Percentiles rank a stretch among this genome's conserved stretches.
Evolutionary conservation across 2,888 invertebrate genomes (phyloP).

Genomic region (Macrosoma leucophasiata): DNA sequence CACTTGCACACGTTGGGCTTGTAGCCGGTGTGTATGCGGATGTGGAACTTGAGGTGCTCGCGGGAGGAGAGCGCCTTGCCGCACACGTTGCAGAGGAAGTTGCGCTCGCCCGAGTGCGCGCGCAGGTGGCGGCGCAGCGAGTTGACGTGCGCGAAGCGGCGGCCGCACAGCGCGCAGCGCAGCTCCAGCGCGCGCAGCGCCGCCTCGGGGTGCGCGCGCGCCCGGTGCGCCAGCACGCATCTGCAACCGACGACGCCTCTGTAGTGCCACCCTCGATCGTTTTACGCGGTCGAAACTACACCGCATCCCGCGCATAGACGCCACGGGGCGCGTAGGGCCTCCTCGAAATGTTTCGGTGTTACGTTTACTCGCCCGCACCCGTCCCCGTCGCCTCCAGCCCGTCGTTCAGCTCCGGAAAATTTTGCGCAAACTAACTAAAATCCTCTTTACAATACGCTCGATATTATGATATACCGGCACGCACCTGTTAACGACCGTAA

Average conservation of each 20-base stretch:
- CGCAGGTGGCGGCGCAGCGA: constrained; percentile 64
- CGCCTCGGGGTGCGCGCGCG: constrained; percentile 52
- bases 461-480: too few species aligned
- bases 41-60: constrained; percentile 77
- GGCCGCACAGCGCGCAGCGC: constrained; percentile 59
- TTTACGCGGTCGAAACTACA: too few species aligned
- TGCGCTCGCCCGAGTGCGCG: constrained; percentile 66
- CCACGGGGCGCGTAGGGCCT: too few species aligned
- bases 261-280: too few species aligned
- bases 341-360: too few species aligned
- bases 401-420: too few species aligned
- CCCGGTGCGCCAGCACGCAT: constrained; percentile 56
- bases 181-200: constrained; percentile 49
- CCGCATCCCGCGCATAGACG: too few species aligned
- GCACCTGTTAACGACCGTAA: too few species aligned
- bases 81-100: constrained; percentile 77
- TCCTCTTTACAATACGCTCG: not conserved
- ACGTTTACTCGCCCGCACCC: too few species aligned
- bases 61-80: constrained; percentile 76
- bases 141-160: constrained; percentile 70
- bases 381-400: too few species aligned
- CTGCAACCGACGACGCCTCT: constrained; percentile 28
- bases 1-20: constrained; percentile 77
- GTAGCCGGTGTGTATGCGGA: constrained; percentile 77
- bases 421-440: not conserved